Base-by-base conservation (phyloP, 2,888 invertebrate species). In the Ametastegia equiseti region DNA sequence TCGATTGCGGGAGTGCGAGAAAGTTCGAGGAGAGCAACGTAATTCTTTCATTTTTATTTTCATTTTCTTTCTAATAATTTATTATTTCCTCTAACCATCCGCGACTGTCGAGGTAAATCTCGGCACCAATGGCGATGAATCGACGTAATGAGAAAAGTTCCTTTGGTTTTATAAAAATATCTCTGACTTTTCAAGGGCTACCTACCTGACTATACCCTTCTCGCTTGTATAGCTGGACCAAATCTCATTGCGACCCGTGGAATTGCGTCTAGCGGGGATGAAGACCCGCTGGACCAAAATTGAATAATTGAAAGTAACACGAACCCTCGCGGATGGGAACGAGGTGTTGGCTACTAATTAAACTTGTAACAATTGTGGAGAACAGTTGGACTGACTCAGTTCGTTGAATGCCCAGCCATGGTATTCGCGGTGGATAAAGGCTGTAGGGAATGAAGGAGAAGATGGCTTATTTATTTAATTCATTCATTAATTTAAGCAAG, bases 71-170 rank as follows among this genome's bases (percentile, higher is more conserved):
- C 23, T 33, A 47, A 57, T 63, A 60, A 57, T 77, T 77, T 42
- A 60, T 63, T 54, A 33, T 54, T 63, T 42, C 15, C 57, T 47
- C 36, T 39, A 54, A 82, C 84, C 30, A 80, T 85, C 15, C 81
- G 86, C 27, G 81, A 83, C 57, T 84, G 84, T 47, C 79, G 87
- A 36, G 30, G 67, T 71, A 71, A 71, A 71, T 71, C 71, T 15
- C 42, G 1, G 11, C 36, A 45, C 30, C 47, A 36, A 0, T 15
- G 9, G 71, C 71, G 47, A 71, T 71, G 83, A 83, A 83, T 83
- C 27, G 80, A 83, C 82, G 83, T 87, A 87, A 88, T 86, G 86
- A 88, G 87, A 86, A 88, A 88, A 88, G 87, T 88, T 88, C 80
- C 54, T 79, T 83, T 23, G 71, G 71, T 71, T 69, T 69, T 69